Conservation (phyloP, 2,113 vertebrate species). For the Pomatostomus ruficeps region DNA sequence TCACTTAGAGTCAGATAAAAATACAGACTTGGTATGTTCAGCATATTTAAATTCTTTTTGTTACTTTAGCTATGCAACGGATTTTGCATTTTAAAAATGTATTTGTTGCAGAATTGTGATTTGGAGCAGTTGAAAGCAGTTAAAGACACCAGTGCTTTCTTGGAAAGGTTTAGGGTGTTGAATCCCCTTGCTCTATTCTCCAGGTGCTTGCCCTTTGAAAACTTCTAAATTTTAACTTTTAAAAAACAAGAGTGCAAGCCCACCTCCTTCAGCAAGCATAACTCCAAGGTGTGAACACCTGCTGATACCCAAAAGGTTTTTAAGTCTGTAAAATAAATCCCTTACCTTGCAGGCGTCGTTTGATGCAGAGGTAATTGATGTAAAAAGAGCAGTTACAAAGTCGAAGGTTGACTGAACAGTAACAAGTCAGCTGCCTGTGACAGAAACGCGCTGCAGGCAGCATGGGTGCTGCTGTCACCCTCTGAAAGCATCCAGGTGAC, state of each 20-base stretch:
- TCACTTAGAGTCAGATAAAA: background rate
- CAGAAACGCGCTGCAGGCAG: background rate
- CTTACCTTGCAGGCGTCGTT: background rate
- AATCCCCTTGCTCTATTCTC: background rate
- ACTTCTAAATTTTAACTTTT: background rate
- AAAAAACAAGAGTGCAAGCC: background rate
- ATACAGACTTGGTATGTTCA: background rate
- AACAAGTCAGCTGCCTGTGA: background rate
- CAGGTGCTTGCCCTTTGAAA: background rate
- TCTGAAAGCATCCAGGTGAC: background rate
- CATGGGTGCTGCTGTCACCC: background rate
- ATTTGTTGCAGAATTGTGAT: background rate
- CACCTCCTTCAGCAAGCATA: background rate
- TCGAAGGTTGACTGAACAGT: background rate
- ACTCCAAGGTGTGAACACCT: background rate
- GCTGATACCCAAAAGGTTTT: background rate
- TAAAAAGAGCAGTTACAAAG: background rate
- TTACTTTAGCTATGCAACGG: background rate
- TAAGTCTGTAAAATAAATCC: background rate
- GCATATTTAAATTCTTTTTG: background rate
- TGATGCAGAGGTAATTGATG: background rate
- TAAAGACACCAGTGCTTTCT: background rate
- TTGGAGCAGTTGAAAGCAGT: background rate
- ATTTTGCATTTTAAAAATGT: background rate
- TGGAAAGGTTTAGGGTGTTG: background rate